phyloP scores from a whole-genome alignment of 2,888 invertebrate species.

The Drosophila yooni region DNA sequence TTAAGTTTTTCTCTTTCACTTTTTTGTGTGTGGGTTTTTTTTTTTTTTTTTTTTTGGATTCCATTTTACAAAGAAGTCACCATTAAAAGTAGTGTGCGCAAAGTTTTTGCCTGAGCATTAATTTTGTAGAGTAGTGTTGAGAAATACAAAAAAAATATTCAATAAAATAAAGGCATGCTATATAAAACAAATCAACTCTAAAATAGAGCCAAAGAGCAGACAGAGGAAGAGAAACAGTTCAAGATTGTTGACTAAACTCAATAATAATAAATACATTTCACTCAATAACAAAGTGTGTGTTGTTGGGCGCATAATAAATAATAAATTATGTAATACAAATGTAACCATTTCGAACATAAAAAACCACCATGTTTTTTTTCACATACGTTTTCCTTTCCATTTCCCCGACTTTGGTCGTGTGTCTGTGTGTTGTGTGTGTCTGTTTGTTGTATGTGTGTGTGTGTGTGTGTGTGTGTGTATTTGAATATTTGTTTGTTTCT shows the following conservation, averaged over 20 bases:
- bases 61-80: conserved; percentile 29
- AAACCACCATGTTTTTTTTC: conserved; percentile 6
- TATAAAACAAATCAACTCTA: conserved; percentile 17
- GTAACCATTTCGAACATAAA: conserved; percentile 27
- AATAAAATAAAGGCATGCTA: conserved; percentile 10
- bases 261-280: conserved; percentile 67
- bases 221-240: conserved; percentile 25
- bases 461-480: conserved; percentile 19
- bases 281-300: conserved; percentile 64
- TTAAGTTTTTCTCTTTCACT: conserved; percentile 42
- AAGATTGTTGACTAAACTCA: conserved; percentile 62
- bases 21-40: conserved; percentile 1
- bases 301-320: conserved; percentile 64
- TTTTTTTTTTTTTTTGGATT: conserved; percentile 23
- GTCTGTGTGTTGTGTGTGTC: conserved; percentile 24
- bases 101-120: conserved; percentile 72
- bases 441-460: conserved; percentile 1
- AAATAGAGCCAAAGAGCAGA: conserved; percentile 14
- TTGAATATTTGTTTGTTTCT: conserved; percentile 6
- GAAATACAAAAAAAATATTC: conserved; percentile 2
- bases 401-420: conserved; percentile 57
- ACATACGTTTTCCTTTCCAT: conserved; percentile 25
- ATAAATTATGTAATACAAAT: conserved; percentile 55
- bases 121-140: conserved; percentile 43
- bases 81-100: conserved; percentile 39